phyloP scores from a whole-genome alignment of 2,797 vertebrate genomes.

The Cuniculus paca region DNA sequence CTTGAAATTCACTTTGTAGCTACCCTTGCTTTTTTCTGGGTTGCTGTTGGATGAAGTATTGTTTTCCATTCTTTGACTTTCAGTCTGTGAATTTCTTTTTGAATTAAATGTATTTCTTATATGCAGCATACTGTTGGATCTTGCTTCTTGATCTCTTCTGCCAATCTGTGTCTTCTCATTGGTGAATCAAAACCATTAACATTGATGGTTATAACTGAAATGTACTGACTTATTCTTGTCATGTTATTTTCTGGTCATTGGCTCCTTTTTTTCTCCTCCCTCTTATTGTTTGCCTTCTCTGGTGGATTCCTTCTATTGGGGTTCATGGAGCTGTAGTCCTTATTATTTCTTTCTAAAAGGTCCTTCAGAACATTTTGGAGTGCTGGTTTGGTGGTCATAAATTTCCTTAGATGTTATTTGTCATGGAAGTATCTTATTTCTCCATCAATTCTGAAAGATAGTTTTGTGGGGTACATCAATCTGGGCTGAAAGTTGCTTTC shows the following conservation, averaged over 20 bases:
- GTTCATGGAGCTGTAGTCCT: not conserved
- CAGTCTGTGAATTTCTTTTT: not conserved
- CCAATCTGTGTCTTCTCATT: not conserved
- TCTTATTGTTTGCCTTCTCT: not conserved
- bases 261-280: not conserved
- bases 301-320: not conserved
- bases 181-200: not conserved
- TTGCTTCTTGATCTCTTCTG: not conserved
- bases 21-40: not conserved
- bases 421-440: too few relatives aligned
- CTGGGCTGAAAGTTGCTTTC: too few relatives aligned
- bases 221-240: not conserved
- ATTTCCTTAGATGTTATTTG: too few relatives aligned
- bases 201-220: not conserved
- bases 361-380: too few relatives aligned
- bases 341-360: not conserved
- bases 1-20: not conserved
- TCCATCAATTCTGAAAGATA: too few relatives aligned
- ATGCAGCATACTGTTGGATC: not conserved
- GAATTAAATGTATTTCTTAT: not conserved
- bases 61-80: not conserved
- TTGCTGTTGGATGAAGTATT: not conserved
- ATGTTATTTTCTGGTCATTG: too few relatives aligned
- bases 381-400: too few relatives aligned
- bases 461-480: too few relatives aligned